A percentile compares a stretch with the other conserved stretches of the same genome.
These are phyloP conservation scores for Elephas maximus DNA, from an alignment of 2,113 vertebrate species.

Conservation along the genomic window DNA sequence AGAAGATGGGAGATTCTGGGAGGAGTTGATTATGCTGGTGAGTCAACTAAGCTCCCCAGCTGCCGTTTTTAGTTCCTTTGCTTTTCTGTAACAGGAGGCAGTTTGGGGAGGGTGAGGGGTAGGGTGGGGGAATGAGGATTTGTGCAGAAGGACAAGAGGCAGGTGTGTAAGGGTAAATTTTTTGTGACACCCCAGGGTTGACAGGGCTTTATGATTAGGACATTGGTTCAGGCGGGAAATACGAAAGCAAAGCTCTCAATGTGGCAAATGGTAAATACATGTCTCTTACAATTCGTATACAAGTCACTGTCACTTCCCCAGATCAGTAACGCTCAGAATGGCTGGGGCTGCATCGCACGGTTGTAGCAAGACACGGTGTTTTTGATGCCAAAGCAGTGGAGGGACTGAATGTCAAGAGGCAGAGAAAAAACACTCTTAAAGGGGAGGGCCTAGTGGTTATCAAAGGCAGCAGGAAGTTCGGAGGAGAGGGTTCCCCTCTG, in stretches of 20 bases:
- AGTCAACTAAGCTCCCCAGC: conserved; percentile 82
- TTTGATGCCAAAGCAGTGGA: background rate
- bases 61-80: conserved; percentile 78
- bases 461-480: background rate
- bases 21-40: conserved; percentile 81
- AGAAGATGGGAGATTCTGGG: conserved; percentile 82
- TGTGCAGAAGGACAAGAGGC: conserved; percentile 37
- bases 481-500: background rate
- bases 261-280: background rate
- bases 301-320: background rate
- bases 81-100: conserved; percentile 70
- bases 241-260: background rate
- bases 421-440: background rate
- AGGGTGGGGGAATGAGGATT: background rate
- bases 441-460: background rate
- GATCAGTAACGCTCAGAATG: background rate
- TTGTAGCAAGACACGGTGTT: background rate
- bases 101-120: conserved; percentile 24
- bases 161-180: conserved; percentile 24
- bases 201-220: background rate
- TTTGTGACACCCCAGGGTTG: background rate
- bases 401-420: background rate
- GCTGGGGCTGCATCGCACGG: background rate
- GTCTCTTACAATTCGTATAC: background rate
- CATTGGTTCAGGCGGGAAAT: background rate